Evolutionary conservation across 2,797 vertebrate genomes (phyloP), one percentile per base, ranked within the genome.

Genomic region (Macrochelys suwanniensis): DNA sequence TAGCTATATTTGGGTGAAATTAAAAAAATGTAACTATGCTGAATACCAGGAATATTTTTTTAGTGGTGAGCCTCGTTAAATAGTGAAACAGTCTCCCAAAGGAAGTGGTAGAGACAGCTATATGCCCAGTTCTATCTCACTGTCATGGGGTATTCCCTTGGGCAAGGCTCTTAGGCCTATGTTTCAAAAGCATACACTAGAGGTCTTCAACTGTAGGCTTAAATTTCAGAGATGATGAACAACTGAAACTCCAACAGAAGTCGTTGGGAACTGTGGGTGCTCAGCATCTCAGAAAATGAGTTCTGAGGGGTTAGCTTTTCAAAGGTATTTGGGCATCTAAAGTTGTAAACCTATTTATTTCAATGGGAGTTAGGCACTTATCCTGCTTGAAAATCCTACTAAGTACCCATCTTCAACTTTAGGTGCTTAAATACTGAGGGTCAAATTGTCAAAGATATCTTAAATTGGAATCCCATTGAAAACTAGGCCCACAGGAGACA

Each of bases 91-190:
- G n/a, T 81, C n/a, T 89, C 51, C 11, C 25, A 65, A 51, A 33
- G 5, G 50, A 93, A 94, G 31, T 2, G 42, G 5, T 21, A 88
- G 82, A 93, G 53, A 37, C 8, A 88, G 21, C 45, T 93, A 50
- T 94, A 78, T 95, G 95, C 88, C 87, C 92, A 92, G 89, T 7
- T 87, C 59, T 47, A 56, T 59, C 87, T 81, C 77, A 87, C 37
- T 61, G 59, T 80, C 80, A 87, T 86, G 49, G 49, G 84, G 47
- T 78, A 85, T 83, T 83, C 78, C 91, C 90, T 56, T 61, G 54
- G 91, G 93, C 56, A 90, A 89, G 85, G 86, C 93, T 88, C 90
- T 93, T 85, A 11, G 50, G 33, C 89, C 11, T 47, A 17, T 65
- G 88, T 74, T 86, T 86, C 76, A 94, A 88, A 93, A 95, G 54